Conservation (phyloP, 2,113 vertebrate species). For the Ictidomys tridecemlineatus region DNA sequence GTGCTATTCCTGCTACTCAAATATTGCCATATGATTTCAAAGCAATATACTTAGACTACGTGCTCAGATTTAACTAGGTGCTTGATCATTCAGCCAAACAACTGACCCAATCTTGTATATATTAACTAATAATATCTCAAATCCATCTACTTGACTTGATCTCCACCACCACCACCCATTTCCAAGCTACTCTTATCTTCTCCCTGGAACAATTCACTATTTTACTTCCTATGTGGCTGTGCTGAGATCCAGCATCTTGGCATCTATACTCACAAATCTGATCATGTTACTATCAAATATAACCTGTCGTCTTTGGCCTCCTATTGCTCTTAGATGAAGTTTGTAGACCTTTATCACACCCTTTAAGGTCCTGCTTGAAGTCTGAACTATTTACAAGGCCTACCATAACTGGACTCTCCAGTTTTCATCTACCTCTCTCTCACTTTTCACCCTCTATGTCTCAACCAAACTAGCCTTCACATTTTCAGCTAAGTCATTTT, state of each 20-base stretch:
- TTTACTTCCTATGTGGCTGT: accelerated
- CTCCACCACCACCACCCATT: not conserved
- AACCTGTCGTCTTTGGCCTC: not conserved
- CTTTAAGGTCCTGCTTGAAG: not conserved
- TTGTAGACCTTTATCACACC: not conserved
- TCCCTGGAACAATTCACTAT: not conserved
- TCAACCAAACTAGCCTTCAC: not conserved
- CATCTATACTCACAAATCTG: not conserved
- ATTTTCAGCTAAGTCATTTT: not conserved
- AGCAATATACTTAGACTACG: not conserved
- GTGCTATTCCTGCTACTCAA: not conserved
- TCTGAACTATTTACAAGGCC: not conserved
- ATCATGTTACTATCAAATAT: not conserved
- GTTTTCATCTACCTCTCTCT: not conserved
- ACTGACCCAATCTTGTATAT: not conserved
- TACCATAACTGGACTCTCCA: not conserved
- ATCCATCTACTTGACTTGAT: not conserved
- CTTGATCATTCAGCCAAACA: not conserved
- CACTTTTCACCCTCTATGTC: not conserved
- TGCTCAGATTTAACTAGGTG: not conserved
- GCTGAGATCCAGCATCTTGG: not conserved
- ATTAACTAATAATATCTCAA: not conserved
- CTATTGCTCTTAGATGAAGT: not conserved
- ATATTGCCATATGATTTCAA: not conserved
- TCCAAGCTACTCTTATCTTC: not conserved